Conservation (phyloP, 2,797 vertebrate genomes). For the Sebastes minor region DNA sequence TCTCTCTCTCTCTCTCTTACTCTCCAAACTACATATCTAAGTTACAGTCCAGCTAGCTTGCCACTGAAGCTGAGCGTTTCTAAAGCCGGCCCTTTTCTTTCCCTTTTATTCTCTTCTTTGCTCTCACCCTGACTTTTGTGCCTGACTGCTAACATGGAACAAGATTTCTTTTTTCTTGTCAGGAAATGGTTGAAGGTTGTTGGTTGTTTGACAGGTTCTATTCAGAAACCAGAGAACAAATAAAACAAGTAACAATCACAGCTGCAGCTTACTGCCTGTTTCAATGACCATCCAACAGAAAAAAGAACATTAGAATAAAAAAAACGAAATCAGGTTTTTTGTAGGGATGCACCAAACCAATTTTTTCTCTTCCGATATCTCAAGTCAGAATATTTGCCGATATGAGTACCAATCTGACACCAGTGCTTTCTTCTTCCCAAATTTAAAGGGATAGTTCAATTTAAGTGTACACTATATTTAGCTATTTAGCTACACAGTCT, state of each 20-base stretch:
- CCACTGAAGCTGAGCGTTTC: conserved; percentile 57
- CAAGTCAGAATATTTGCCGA: neutral
- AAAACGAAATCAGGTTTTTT: neutral
- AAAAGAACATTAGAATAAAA: neutral
- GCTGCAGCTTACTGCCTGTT: neutral
- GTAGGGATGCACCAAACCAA: neutral
- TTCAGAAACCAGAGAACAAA: conserved; percentile 8
- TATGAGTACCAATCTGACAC: neutral
- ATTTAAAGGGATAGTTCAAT: neutral
- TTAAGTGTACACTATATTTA: too few relatives aligned
- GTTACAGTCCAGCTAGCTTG: conserved; percentile 77
- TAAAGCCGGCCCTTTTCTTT: conserved; percentile 59
- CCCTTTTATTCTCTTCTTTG: conserved; percentile 41
- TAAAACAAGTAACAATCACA: neutral
- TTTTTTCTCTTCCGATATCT: neutral
- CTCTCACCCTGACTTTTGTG: conserved; percentile 57
- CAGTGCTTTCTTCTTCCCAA: neutral
- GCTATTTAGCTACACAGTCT: too few relatives aligned
- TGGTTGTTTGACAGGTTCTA: conserved; percentile 24
- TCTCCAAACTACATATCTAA: conserved; percentile 77
- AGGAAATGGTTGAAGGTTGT: conserved; percentile 28
- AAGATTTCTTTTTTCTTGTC: conserved; percentile 41
- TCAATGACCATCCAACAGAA: neutral
- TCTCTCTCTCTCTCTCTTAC: conserved; percentile 44
- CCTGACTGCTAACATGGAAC: conserved; percentile 48